phyloP scores from a whole-genome alignment of 2,888 invertebrate species.

The Sceliomorpha sp. region DNA sequence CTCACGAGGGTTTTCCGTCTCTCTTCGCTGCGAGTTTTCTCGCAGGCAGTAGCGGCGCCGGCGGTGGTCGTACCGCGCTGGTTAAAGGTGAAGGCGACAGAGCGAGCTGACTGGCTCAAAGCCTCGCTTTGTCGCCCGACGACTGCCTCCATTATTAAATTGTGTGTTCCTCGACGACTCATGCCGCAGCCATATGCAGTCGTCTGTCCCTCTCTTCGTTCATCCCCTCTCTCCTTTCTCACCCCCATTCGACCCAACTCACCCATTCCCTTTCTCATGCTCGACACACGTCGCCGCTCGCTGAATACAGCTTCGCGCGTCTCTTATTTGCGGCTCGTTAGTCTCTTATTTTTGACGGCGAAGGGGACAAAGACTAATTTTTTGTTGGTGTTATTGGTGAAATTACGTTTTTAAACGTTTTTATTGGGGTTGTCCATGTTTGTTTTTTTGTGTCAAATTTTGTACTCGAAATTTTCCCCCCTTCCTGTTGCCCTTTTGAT shows the following conservation, averaged over 20 bases:
- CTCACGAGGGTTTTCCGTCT: slow-evolving; percentile 61
- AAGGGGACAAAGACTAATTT: not conserved
- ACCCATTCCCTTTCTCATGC: no score
- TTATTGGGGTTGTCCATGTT: no score
- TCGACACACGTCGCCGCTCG: slow-evolving; percentile 15
- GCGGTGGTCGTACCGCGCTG: slow-evolving; percentile 23
- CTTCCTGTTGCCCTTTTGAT: no score
- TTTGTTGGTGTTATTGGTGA: not conserved
- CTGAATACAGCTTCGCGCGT: slow-evolving; percentile 5
- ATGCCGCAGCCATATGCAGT: slow-evolving; percentile 29
- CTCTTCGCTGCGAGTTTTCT: slow-evolving; percentile 44
- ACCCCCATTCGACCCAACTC: no score
- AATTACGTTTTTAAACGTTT: not conserved
- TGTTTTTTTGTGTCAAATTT: no score
- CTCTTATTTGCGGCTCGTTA: slow-evolving; percentile 19
- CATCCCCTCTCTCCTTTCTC: not conserved
- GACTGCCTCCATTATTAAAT: slow-evolving; percentile 69
- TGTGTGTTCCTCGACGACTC: slow-evolving; percentile 62
- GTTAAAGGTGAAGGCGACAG: slow-evolving; percentile 43
- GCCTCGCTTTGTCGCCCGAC: slow-evolving; percentile 64
- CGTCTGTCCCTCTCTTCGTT: no score
- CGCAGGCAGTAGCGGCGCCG: slow-evolving; percentile 14
- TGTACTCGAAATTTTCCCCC: no score
- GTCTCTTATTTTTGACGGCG: slow-evolving; percentile 17
- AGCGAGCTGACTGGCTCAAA: slow-evolving; percentile 55